A percentile compares a stretch with the other conserved stretches of the same genome.
These are phyloP conservation scores for Pelecanus crispus DNA, from an alignment of 2,113 vertebrate genomes.

Conservation along the genomic window DNA sequence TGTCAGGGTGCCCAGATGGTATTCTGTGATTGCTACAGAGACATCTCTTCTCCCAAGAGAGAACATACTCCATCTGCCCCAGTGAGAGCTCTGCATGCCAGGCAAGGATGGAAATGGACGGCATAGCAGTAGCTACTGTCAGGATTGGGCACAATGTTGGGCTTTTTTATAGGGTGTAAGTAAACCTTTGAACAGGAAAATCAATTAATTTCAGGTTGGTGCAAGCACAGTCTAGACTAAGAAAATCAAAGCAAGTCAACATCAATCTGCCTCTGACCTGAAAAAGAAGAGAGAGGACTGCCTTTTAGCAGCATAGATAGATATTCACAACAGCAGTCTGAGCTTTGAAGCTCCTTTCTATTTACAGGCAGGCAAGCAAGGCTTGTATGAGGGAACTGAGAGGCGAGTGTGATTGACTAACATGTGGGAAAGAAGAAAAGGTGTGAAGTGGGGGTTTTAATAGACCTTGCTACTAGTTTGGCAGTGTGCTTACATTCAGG, in stretches of 20 bases:
- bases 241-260: constrained; percentile 38
- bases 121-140: background rate
- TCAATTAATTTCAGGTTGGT: background rate
- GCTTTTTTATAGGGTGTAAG: background rate
- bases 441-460: background rate
- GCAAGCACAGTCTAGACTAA: constrained; percentile 10
- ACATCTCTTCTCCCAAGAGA: background rate
- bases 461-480: background rate
- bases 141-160: background rate
- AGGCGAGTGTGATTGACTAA: background rate
- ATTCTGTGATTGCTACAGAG: background rate
- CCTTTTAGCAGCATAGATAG: background rate
- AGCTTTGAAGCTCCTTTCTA: constrained; percentile 34
- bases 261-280: constrained; percentile 30
- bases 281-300: background rate
- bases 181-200: background rate
- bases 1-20: background rate
- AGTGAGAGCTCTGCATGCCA: background rate
- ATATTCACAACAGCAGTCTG: background rate
- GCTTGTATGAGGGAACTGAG: background rate
- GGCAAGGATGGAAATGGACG: background rate
- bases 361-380: background rate
- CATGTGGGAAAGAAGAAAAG: background rate
- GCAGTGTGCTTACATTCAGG: background rate
- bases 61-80: background rate